Evolutionary conservation across 2,113 vertebrate genomes (phyloP), one percentile per base, ranked within the genome.

Genomic region (Nymphicus hollandicus): DNA sequence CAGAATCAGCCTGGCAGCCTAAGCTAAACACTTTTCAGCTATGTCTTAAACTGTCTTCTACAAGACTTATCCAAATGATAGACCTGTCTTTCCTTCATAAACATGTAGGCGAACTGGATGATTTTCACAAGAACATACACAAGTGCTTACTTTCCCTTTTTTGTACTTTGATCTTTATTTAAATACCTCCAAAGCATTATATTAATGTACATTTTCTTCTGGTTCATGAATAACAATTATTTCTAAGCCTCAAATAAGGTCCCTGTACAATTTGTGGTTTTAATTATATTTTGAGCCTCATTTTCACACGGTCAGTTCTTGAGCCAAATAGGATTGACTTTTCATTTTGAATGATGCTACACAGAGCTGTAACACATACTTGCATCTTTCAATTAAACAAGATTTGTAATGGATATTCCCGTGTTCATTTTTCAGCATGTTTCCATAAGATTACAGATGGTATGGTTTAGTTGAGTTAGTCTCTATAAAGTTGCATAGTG

Each of bases 101-200:
- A 78, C 3, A 3, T 49, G 14, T 41, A 61, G 69, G 17, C 2
- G 81, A 68, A 64, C 20, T 20, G 58, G 25, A 37, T 73, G 43
- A 61, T 87, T 94, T 71, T 37, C 55, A 74, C 24, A 77, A 93
- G 68, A 88, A 85, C 46, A 86, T 50, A 88, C 11, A 5, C 22
- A 86, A 5, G 3, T 2, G 0, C 17, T 87, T 85, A 43, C 29
- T 84, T 81, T 81, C 41, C 50, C 37, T 35, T 66, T 84, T 87
- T 92, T 41, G 23, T 72, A 71, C 66, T 28, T 66, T 88, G 25
- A 50, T 37, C 97, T 98, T 97, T 97, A 97, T 98, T 97, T 82
- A 97, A 97, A 96, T 92, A 94, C 65, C 66, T 95, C 93, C 49
- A 94, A 95, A 96, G 91, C 43, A 89, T 91, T 91, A 88, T 86